These are phyloP conservation scores for Parauchenoglanis ngamensis DNA, from an alignment of 2,797 vertebrate species.

Conservation along the genomic window DNA sequence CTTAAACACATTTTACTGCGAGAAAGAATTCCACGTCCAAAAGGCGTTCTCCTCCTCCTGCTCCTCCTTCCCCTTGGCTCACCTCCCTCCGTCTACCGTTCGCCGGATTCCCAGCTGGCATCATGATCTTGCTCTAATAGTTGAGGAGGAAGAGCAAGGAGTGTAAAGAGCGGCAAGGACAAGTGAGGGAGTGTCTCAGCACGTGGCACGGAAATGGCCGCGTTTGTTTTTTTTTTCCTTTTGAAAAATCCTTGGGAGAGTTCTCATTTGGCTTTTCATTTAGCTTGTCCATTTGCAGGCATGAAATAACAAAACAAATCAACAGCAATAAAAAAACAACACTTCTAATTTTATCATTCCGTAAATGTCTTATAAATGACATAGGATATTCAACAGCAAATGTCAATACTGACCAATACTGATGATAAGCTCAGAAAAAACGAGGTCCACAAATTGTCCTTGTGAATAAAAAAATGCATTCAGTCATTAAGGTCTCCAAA, in stretches of 20 bases:
- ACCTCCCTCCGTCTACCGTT: slow-evolving; percentile 1
- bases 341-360: slow-evolving; percentile 6
- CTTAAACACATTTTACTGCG: slow-evolving; percentile 67
- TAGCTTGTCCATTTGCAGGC: slow-evolving; percentile 56
- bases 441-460: slow-evolving; percentile 8
- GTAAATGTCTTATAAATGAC: slow-evolving; percentile 20
- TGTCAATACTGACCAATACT: slow-evolving; percentile 38
- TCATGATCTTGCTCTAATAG: slow-evolving; percentile 66
- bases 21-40: slow-evolving; percentile 38
- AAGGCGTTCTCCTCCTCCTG: slow-evolving; percentile 31
- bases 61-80: slow-evolving; percentile 12
- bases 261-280: slow-evolving; percentile 54
- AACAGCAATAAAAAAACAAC: slow-evolving; percentile 24
- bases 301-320: slow-evolving; percentile 19
- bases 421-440: slow-evolving; percentile 16
- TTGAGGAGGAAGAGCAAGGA: slow-evolving; percentile 66
- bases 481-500: not conserved
- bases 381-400: slow-evolving; percentile 6
- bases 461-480: not conserved
- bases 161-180: slow-evolving; percentile 49
- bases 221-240: slow-evolving; percentile 53
- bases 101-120: slow-evolving; percentile 60
- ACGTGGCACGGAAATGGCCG: slow-evolving; percentile 63
- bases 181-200: slow-evolving; percentile 60
- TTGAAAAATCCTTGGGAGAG: not conserved